Percentiles rank a stretch among this genome's conserved stretches.
Evolutionary conservation across 2,113 vertebrate species (phyloP).

Genomic region (Calidris pygmaea): DNA sequence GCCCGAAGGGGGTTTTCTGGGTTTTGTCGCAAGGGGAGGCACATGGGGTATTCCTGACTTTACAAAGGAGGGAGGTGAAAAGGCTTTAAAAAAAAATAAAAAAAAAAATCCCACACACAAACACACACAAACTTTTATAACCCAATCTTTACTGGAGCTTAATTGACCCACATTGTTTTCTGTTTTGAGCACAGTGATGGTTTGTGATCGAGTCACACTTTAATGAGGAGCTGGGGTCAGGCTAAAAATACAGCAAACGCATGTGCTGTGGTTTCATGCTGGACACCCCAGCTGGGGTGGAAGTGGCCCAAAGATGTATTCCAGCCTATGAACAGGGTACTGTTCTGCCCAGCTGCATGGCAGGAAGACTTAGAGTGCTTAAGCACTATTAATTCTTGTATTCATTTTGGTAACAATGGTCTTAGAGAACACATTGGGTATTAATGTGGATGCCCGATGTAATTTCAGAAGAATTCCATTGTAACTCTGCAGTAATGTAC

Average conservation of each 20-base stretch:
- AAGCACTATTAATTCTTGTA: slow-evolving; percentile 64
- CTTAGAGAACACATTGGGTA: slow-evolving; percentile 67
- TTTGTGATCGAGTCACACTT: slow-evolving; percentile 41
- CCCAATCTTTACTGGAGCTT: background rate
- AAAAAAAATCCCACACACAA: background rate
- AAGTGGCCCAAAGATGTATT: slow-evolving; percentile 53
- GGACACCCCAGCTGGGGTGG: slow-evolving; percentile 72
- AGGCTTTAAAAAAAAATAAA: background rate
- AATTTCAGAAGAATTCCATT: slow-evolving; percentile 74
- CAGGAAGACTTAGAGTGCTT: slow-evolving; percentile 64
- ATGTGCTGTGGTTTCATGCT: slow-evolving; percentile 11
- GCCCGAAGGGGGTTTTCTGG: background rate
- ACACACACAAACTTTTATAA: background rate
- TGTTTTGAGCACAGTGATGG: slow-evolving; percentile 60
- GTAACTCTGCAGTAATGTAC: slow-evolving; percentile 52
- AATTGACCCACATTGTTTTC: slow-evolving; percentile 39
- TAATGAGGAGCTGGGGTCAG: slow-evolving; percentile 27
- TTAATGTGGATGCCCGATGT: slow-evolving; percentile 55
- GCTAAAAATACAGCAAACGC: slow-evolving; percentile 65
- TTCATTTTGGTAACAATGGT: slow-evolving; percentile 69
- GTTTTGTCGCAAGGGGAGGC: background rate
- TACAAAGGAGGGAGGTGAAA: background rate
- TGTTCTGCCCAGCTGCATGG: slow-evolving; percentile 77
- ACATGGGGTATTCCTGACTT: background rate
- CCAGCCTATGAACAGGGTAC: slow-evolving; percentile 73